Percentiles rank a stretch among this genome's conserved stretches.
phyloP scores from a whole-genome alignment of 2,888 invertebrate species.

The Lomographa bimaculata region DNA sequence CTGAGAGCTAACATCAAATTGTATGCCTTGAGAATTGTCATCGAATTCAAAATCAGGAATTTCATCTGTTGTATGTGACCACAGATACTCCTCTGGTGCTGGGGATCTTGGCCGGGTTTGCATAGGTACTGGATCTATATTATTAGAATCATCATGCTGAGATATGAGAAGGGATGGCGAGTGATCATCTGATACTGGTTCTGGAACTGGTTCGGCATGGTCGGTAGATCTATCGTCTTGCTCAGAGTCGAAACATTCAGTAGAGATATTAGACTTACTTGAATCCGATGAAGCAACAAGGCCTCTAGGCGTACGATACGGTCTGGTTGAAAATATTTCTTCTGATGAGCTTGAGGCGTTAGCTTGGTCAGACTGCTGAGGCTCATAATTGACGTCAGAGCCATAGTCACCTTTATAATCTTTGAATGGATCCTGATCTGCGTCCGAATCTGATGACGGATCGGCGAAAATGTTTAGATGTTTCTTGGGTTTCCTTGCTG shows the following conservation, averaged over 20 bases:
- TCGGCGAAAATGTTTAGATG: conserved; percentile 1
- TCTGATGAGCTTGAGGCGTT: not conserved
- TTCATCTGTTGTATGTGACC: not conserved
- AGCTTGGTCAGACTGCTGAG: not conserved
- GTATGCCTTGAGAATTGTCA: conserved; percentile 1
- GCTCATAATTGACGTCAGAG: not conserved
- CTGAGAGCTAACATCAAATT: not conserved
- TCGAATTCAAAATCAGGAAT: not conserved
- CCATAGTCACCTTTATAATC: not conserved
- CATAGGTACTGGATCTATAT: conserved; percentile 2
- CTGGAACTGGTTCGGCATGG: conserved; percentile 2
- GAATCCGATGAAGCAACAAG: conserved; percentile 2
- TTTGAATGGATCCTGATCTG: conserved; percentile 1
- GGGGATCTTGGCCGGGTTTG: not conserved
- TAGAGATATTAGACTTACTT: conserved; percentile 4
- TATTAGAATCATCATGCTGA: conserved; percentile 1
- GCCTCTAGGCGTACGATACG: conserved; percentile 1
- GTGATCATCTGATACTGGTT: not conserved
- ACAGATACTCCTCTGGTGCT: not conserved
- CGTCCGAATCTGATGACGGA: not conserved
- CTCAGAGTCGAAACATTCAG: conserved; percentile 1
- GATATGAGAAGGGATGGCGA: not conserved
- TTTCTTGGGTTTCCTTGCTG: conserved; percentile 3
- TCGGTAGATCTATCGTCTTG: conserved; percentile 3
- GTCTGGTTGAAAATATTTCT: conserved; percentile 2